These are phyloP conservation scores for Dolichoris vasculosae DNA, from an alignment of 1,140 invertebrate genomes.

Conservation along the genomic window DNA sequence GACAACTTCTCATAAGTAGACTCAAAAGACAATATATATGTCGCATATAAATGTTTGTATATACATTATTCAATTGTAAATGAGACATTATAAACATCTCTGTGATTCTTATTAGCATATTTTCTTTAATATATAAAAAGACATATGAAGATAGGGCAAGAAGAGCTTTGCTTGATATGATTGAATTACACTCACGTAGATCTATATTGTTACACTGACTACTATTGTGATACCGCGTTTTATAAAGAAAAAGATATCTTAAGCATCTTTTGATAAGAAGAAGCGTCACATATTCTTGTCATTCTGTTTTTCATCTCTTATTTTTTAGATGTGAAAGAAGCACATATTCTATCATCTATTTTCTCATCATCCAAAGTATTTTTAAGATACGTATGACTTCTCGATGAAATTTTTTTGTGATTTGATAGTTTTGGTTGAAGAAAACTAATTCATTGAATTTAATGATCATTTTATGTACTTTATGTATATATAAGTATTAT, in stretches of 20 bases:
- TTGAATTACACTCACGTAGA: no score
- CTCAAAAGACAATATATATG: background rate
- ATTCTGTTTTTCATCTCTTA: no score
- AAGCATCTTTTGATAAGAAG: background rate
- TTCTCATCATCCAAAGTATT: background rate
- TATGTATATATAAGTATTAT: background rate
- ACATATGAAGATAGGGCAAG: no score
- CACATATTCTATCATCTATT: background rate
- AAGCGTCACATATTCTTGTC: background rate
- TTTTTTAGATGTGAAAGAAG: background rate
- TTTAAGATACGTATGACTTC: background rate
- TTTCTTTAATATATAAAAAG: background rate
- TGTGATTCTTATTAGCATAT: no score
- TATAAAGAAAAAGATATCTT: background rate
- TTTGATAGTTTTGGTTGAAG: background rate
- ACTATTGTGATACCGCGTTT: background rate
- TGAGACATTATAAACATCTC: slow-evolving; percentile 55
- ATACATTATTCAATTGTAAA: slow-evolving; percentile 33
- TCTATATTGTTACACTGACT: no score
- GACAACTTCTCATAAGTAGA: background rate
- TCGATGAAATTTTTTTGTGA: background rate
- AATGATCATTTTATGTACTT: background rate
- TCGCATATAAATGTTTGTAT: background rate
- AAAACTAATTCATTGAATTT: background rate
- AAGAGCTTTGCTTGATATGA: no score